A percentile compares a stretch with the other conserved stretches of the same genome.
Conservation (phyloP, 2,797 vertebrate genomes). For the Molossus alvarezi region DNA sequence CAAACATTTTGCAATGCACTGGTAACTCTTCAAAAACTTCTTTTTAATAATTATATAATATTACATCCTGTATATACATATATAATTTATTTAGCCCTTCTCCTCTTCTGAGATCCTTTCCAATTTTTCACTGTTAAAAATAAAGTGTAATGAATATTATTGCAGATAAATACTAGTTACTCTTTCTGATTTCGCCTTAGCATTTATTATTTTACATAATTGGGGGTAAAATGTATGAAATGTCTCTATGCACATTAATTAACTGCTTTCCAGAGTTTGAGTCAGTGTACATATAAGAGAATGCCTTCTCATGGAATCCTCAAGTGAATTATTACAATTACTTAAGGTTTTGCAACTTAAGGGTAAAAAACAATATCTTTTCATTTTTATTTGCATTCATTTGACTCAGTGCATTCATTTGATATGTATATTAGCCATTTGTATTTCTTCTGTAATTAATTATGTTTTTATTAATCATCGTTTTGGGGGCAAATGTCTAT, state of each 20-base stretch:
- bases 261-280: slow-evolving; percentile 5
- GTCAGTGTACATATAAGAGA: not conserved
- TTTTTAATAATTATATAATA: not conserved
- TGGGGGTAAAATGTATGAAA: not conserved
- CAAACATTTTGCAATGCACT: not conserved
- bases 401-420: not conserved
- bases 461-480: not conserved
- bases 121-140: not conserved
- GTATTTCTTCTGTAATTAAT: not conserved
- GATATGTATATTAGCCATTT: not conserved
- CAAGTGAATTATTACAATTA: not conserved
- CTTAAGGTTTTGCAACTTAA: not conserved
- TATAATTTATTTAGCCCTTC: not conserved
- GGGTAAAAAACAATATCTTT: not conserved
- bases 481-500: not conserved
- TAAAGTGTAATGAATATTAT: not conserved
- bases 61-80: not conserved
- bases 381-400: slow-evolving; percentile 17
- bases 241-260: not conserved
- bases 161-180: not conserved
- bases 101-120: not conserved
- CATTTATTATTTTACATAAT: not conserved
- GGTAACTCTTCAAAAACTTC: slow-evolving; percentile 25
- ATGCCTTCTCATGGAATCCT: not conserved
- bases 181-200: slow-evolving; percentile 15